Conservation (phyloP, 2,797 vertebrate genomes). For the Etheostoma perlongum region DNA sequence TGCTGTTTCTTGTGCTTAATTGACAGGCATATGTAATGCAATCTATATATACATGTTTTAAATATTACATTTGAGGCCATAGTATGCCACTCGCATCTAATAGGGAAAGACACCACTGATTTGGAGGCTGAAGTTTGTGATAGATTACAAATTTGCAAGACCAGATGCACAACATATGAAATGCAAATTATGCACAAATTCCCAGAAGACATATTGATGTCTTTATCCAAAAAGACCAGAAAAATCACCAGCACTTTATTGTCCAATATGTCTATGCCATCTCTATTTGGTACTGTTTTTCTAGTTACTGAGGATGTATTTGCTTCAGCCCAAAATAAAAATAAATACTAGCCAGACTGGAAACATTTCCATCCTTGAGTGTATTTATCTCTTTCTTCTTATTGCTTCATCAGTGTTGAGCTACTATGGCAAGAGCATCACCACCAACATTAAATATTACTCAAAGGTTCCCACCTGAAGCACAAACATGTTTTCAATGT, state of each 20-base stretch:
- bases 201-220: not conserved
- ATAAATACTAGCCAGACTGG: not conserved
- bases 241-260: not conserved
- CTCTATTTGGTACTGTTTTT: not conserved
- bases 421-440: not conserved
- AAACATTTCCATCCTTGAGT: not conserved
- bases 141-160: conserved; percentile 4
- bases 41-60: not conserved
- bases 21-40: not conserved
- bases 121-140: not conserved
- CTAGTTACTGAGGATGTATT: not conserved
- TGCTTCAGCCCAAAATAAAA: not conserved
- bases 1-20: not conserved
- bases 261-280: not conserved
- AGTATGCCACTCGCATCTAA: not conserved
- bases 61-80: not conserved
- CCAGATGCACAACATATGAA: not conserved
- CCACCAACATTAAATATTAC: not conserved
- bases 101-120: not conserved
- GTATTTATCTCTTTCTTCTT: not conserved
- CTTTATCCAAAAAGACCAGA: not conserved
- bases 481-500: conserved; percentile 1
- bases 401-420: not conserved
- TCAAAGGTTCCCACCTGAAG: not conserved
- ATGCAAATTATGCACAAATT: conserved; percentile 3